Conservation (phyloP, 2,888 invertebrate species). For the Limnephilus auricula region DNA sequence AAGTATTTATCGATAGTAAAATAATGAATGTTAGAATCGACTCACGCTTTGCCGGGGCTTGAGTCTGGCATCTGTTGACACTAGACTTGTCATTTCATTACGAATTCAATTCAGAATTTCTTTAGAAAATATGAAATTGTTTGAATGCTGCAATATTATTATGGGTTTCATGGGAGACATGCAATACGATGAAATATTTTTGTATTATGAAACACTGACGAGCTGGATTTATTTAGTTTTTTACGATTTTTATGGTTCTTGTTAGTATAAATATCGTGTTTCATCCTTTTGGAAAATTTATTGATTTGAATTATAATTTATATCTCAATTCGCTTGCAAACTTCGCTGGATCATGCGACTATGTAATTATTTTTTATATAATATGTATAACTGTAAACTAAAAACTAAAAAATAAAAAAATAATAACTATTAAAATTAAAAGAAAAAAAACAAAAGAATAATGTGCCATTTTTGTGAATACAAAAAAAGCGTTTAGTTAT, state of each 20-base stretch:
- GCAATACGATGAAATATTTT: background rate
- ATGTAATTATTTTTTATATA: too few species aligned
- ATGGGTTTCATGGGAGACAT: too few species aligned
- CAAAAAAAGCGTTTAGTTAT: background rate
- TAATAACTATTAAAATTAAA: too few species aligned
- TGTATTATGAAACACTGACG: background rate
- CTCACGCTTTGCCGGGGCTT: background rate
- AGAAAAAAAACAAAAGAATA: too few species aligned
- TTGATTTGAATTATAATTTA: background rate
- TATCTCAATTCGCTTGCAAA: too few species aligned
- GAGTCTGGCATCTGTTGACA: background rate
- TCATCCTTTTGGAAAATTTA: background rate
- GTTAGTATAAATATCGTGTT: too few species aligned
- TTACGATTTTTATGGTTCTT: background rate
- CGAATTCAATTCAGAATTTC: background rate
- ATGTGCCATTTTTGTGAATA: background rate
- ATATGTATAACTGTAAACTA: too few species aligned
- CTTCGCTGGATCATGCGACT: too few species aligned
- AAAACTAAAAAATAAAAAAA: too few species aligned
- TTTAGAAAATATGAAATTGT: background rate
- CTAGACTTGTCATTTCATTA: background rate
- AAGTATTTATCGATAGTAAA: background rate
- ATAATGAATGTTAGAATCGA: background rate
- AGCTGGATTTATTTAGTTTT: background rate
- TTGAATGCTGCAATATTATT: background rate